phyloP scores from a whole-genome alignment of 2,113 vertebrate species.

The Telmatochromis sp. region DNA sequence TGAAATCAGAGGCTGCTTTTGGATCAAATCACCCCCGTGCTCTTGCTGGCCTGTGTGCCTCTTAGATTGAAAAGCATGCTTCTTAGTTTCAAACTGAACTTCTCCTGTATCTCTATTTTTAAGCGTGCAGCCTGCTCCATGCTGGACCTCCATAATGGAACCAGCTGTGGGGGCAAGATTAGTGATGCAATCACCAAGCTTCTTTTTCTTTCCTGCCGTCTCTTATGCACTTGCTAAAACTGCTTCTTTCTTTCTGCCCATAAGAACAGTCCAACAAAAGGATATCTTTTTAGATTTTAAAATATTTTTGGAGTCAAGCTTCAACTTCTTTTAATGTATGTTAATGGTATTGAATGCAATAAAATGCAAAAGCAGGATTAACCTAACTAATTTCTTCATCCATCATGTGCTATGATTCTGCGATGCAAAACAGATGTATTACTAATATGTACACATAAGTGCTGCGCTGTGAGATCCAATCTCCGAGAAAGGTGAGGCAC shows the following conservation, averaged over 20 bases:
- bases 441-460: neutral
- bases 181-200: neutral
- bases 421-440: neutral
- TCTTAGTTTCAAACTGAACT: neutral
- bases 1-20: neutral
- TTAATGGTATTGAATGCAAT: neutral
- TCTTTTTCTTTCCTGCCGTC: rapidly evolving
- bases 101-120: neutral
- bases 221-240: neutral
- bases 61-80: neutral
- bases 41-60: neutral
- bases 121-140: neutral
- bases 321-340: neutral
- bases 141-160: neutral
- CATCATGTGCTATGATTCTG: neutral
- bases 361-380: neutral
- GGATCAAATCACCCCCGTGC: neutral
- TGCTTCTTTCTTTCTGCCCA: neutral
- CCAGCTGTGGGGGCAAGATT: neutral
- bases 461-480: neutral
- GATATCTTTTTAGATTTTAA: neutral
- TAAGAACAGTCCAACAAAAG: neutral
- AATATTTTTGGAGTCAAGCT: neutral
- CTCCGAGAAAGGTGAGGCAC: neutral
- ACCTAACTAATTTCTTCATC: neutral